Conservation (phyloP, 2,797 vertebrate species). For the Anguilla megastoma region DNA sequence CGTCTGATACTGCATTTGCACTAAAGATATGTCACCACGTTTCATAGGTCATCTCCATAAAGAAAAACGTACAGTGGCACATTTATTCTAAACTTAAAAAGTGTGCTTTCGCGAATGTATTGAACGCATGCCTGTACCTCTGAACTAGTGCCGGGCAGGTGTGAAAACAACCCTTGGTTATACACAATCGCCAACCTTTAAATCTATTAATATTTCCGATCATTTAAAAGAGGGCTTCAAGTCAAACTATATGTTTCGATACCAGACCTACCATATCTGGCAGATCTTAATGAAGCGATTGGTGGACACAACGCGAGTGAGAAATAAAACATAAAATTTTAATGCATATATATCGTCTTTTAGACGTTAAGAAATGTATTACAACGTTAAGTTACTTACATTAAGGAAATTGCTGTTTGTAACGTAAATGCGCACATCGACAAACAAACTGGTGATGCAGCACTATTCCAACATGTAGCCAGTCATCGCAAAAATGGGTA, state of each 20-base stretch:
- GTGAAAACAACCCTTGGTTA: not conserved
- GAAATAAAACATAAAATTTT: not conserved
- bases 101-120: not conserved
- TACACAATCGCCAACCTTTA: not conserved
- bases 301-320: not conserved
- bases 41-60: not conserved
- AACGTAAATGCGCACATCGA: not conserved
- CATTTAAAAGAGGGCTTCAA: not conserved
- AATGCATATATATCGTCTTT: too few species aligned
- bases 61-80: slow-evolving; percentile 3
- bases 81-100: not conserved
- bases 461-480: not conserved
- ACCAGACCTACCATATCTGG: not conserved
- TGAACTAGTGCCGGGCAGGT: not conserved
- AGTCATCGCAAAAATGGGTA: not conserved
- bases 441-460: not conserved
- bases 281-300: not conserved
- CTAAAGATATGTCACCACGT: not conserved
- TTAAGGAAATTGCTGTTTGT: not conserved
- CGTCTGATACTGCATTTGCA: too few species aligned
- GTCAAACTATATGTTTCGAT: not conserved
- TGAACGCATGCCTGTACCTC: not conserved
- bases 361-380: too few species aligned
- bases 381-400: not conserved
- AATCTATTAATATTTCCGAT: not conserved